phyloP scores from a whole-genome alignment of 1,140 invertebrate genomes.

The Drosophila ficusphila region DNA sequence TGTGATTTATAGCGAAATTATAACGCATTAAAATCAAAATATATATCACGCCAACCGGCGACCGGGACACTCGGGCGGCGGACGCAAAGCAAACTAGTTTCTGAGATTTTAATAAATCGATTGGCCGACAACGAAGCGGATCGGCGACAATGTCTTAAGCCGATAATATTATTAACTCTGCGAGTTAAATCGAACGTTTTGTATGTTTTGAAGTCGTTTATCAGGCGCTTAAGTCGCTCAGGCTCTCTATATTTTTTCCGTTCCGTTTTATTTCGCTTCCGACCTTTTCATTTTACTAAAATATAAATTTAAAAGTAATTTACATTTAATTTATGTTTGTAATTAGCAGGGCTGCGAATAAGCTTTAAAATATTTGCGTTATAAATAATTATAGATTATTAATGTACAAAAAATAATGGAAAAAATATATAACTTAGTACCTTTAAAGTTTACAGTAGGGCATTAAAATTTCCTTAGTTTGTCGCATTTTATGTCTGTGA shows the following conservation, averaged over 20 bases:
- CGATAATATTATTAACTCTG: constrained; percentile 81
- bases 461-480: too few species aligned
- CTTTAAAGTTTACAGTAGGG: too few species aligned
- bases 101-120: constrained; percentile 81
- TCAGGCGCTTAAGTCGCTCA: constrained; percentile 63
- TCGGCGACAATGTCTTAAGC: constrained; percentile 78
- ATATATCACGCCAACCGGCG: constrained; percentile 53
- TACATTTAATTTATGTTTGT: constrained; percentile 19
- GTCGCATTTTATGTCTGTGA: constrained; percentile 15
- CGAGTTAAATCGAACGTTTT: constrained; percentile 80
- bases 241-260: background rate
- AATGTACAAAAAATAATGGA: too few species aligned
- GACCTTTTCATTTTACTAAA: constrained; percentile 44
- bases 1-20: constrained; percentile 82
- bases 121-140: constrained; percentile 61
- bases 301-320: too few species aligned
- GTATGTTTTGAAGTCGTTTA: constrained; percentile 79
- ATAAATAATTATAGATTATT: too few species aligned
- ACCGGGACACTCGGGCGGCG: constrained; percentile 5
- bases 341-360: too few species aligned
- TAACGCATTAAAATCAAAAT: constrained; percentile 82
- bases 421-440: too few species aligned
- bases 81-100: constrained; percentile 68
- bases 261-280: constrained; percentile 29
- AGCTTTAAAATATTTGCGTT: too few species aligned